phyloP scores from a whole-genome alignment of 2,888 invertebrate genomes.

The Cancer borealis region DNA sequence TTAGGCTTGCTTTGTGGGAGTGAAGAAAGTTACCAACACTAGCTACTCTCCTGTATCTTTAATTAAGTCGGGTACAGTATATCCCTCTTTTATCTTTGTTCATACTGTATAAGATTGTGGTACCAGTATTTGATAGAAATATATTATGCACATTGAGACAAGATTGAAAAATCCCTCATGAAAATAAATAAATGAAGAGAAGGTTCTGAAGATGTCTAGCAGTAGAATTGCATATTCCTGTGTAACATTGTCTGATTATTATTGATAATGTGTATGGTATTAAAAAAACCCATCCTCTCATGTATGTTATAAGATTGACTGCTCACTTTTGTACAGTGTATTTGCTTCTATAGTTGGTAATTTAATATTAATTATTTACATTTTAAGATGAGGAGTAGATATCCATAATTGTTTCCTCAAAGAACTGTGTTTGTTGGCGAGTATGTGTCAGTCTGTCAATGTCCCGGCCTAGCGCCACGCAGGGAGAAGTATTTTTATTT shows the following conservation, averaged over 20 bases:
- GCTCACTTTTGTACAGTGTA: conserved; percentile 75
- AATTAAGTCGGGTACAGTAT: conserved; percentile 68
- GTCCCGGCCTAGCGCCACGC: conserved; percentile 48
- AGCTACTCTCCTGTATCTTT: conserved; percentile 60
- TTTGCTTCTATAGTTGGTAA: conserved; percentile 73
- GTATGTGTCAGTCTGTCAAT: conserved; percentile 61
- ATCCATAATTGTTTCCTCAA: conserved; percentile 64
- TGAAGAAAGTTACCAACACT: conserved; percentile 62
- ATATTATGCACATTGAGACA: conserved; percentile 68
- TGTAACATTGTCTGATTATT: conserved; percentile 74
- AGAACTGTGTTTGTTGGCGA: conserved; percentile 64
- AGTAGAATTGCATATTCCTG: conserved; percentile 71
- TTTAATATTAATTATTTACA: conserved; percentile 71
- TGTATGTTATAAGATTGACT: conserved; percentile 73
- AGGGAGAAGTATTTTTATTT: conserved; percentile 70
- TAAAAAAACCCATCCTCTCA: conserved; percentile 74
- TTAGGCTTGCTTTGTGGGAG: conserved; percentile 61
- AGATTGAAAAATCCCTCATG: conserved; percentile 74
- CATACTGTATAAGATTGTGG: conserved; percentile 73
- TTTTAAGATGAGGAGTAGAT: conserved; percentile 66
- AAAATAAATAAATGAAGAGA: conserved; percentile 66
- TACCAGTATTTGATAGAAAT: conserved; percentile 71
- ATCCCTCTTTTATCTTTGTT: conserved; percentile 63
- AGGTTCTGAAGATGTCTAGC: conserved; percentile 73
- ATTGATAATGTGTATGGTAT: conserved; percentile 71